Evolutionary conservation across 2,888 invertebrate species (phyloP), one percentile per base, ranked within the genome.

Genomic region (Ochropleura plecta): DNA sequence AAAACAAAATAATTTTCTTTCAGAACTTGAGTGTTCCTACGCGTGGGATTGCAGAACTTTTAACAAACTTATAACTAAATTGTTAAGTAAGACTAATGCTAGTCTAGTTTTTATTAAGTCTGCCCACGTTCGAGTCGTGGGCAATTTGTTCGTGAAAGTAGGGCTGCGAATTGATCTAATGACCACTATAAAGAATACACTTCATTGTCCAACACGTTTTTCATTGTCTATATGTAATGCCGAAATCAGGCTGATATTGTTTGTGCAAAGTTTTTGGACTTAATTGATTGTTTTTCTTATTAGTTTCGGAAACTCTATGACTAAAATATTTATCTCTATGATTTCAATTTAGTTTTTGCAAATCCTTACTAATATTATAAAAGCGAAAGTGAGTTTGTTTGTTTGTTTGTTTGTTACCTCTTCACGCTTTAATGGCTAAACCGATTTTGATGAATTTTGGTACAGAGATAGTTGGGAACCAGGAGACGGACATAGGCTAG

Each of bases 131-230:
- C 14, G 9, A 40, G 14, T 42, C 70, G 66, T 84, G 72, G 59
- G 65, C 62, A 70, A 66, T 82, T 66, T n/a, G 20, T 30, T 63
- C 42, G 76, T 76, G 80, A 86, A 86, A 86, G 82, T 82, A 40
- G 77, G 42, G 62, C 73, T 69, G 65, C 49, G 63, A 86, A 86
- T 79, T 77, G 63, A 60, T 65, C 63, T 67, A 73, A 76, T 73
- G 70, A 20, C 30, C 60, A 57, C n/a, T 71, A 48, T 55, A 63
- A 64, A 81, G 70, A 60, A 40, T 3, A 57, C 68, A 65, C 49
- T 70, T 40, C 63, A 72, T 79, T 77, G n/a, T n/a, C n/a, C n/a
- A 70, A 14, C 49, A 64, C n/a, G 51, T 70, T 83, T 78, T 53
- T 66, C 40, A 81, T 66, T 60, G 69, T 71, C 30, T 57, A n/a